phyloP scores from a whole-genome alignment of 2,113 vertebrate species.

The Ceyx margarethae region DNA sequence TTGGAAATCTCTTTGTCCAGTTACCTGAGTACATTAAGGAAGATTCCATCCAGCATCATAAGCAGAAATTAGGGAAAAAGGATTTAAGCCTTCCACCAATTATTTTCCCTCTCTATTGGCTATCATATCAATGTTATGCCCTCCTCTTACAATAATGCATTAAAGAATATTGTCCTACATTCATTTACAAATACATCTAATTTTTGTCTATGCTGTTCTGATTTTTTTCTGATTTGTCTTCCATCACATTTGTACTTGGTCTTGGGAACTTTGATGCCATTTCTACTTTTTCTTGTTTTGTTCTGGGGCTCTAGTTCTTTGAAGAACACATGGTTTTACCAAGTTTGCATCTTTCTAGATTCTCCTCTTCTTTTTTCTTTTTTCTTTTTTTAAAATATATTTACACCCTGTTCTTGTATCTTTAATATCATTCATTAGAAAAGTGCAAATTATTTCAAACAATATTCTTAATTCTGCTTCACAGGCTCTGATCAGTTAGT shows the following conservation, averaged over 20 bases:
- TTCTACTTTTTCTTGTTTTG: not conserved
- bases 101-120: not conserved
- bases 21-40: not conserved
- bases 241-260: not conserved
- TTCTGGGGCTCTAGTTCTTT: not conserved
- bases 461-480: not conserved
- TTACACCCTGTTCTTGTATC: not conserved
- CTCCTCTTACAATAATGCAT: not conserved
- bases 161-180: not conserved
- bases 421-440: not conserved
- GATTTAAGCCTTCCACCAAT: not conserved
- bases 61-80: not conserved
- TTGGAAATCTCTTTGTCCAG: not conserved
- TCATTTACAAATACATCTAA: not conserved
- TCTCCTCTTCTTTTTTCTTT: not conserved
- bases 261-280: not conserved
- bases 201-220: not conserved
- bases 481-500: not conserved
- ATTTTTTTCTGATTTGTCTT: not conserved
- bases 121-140: not conserved
- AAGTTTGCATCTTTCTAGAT: not conserved
- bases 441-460: not conserved
- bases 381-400: not conserved
- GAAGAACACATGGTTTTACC: not conserved
- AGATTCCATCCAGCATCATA: not conserved